Percentiles rank a stretch among this genome's conserved stretches.
phyloP scores from a whole-genome alignment of 1,140 invertebrate genomes.

The Monochamus saltuarius region DNA sequence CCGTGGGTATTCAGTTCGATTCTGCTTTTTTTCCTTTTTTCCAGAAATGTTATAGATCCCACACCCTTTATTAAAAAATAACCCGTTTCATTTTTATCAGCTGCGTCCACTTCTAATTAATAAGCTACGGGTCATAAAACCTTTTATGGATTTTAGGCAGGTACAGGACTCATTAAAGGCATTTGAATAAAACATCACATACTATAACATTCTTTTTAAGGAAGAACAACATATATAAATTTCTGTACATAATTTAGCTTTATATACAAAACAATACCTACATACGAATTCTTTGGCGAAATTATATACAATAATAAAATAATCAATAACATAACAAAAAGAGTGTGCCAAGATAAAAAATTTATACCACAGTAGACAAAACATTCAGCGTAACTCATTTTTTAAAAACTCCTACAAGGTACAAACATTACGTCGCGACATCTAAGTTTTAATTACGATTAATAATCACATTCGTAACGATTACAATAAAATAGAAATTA shows the following conservation, averaged over 20 bases:
- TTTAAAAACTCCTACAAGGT: slow-evolving; percentile 9
- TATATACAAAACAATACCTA: slow-evolving; percentile 47
- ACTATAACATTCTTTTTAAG: slow-evolving; percentile 42
- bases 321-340: slow-evolving; percentile 39
- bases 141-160: too few relatives aligned
- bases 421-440: neutral
- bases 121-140: too few relatives aligned
- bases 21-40: too few relatives aligned
- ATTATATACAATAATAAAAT: slow-evolving; percentile 49
- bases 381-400: neutral
- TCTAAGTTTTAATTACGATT: slow-evolving; percentile 27
- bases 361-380: neutral
- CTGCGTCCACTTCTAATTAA: too few relatives aligned
- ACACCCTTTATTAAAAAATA: too few relatives aligned
- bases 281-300: slow-evolving; percentile 51
- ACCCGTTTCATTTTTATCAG: too few relatives aligned
- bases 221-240: slow-evolving; percentile 52
- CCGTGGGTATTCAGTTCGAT: too few relatives aligned
- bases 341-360: slow-evolving; percentile 10
- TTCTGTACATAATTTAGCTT: slow-evolving; percentile 50
- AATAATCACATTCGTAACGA: slow-evolving; percentile 28
- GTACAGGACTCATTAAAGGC: too few relatives aligned
- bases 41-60: too few relatives aligned
- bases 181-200: slow-evolving; percentile 5
- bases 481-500: neutral